A percentile compares a stretch with the other conserved stretches of the same genome.
Conservation (phyloP, 2,113 vertebrate genomes). For the Eudyptes chrysolophus region DNA sequence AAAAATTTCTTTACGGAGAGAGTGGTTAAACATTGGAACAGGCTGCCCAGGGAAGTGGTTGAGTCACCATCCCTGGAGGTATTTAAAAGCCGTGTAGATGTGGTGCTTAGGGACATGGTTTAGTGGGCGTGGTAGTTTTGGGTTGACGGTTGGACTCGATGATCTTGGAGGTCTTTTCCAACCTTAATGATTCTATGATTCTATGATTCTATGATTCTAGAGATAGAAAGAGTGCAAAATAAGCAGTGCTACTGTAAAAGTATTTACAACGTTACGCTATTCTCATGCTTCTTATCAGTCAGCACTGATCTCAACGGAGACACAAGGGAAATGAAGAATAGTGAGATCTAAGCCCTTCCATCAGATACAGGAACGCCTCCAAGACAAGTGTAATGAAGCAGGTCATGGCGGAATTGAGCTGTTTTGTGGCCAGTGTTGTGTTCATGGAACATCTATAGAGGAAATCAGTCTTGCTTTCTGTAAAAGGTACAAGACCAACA, state of each 20-base stretch:
- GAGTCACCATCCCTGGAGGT: no score
- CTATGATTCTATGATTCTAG: not conserved
- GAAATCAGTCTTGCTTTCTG: not conserved
- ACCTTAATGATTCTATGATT: no score
- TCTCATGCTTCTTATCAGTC: not conserved
- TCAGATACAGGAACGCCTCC: not conserved
- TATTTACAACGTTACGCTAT: rapidly evolving
- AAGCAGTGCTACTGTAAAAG: not conserved
- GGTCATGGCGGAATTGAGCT: not conserved
- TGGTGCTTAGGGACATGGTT: no score
- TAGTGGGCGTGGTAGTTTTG: no score
- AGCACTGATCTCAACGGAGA: rapidly evolving
- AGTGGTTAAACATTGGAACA: no score
- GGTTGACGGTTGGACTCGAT: no score
- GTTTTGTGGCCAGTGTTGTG: not conserved
- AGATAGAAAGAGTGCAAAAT: not conserved
- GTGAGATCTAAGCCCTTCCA: not conserved
- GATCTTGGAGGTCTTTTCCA: no score
- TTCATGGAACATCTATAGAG: not conserved
- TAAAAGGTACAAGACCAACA: not conserved
- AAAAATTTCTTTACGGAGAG: no score
- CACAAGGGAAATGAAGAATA: not conserved
- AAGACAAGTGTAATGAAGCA: not conserved
- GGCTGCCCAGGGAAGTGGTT: no score
- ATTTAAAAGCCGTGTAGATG: no score